phyloP scores from a whole-genome alignment of 1,140 invertebrate species.

The Theocolax elegans region DNA sequence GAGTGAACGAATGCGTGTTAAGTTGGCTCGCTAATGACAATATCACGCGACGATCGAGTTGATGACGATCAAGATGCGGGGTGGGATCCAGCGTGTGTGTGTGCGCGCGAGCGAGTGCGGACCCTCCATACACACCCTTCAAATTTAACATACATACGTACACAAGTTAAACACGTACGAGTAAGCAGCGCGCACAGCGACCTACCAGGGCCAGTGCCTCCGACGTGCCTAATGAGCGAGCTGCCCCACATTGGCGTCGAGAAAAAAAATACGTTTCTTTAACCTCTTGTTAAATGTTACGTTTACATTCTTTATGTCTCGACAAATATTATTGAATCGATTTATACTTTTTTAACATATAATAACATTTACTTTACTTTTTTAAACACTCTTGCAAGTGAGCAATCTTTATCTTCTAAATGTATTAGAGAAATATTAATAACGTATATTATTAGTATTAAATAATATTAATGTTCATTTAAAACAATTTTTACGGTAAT shows the following conservation, averaged over 20 bases:
- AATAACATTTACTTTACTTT: too few relatives aligned
- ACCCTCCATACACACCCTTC: constrained; percentile 14
- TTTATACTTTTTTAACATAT: too few relatives aligned
- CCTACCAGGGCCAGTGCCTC: constrained; percentile 47
- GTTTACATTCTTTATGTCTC: neutral
- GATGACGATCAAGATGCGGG: constrained; percentile 60
- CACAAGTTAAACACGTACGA: neutral
- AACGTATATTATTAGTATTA: too few relatives aligned
- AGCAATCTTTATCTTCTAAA: too few relatives aligned
- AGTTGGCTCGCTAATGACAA: constrained; percentile 54
- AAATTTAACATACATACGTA: neutral
- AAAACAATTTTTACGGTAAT: too few relatives aligned
- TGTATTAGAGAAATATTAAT: too few relatives aligned
- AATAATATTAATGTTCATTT: too few relatives aligned
- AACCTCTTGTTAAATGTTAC: neutral
- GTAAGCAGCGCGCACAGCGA: constrained; percentile 37
- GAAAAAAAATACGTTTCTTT: neutral
- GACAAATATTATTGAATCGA: too few relatives aligned
- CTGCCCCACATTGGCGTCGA: constrained; percentile 53
- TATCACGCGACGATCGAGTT: constrained; percentile 59
- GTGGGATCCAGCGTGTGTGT: constrained; percentile 42
- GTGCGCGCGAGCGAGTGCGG: neutral
- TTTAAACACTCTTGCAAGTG: too few relatives aligned
- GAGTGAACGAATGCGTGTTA: constrained; percentile 29
- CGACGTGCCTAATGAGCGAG: constrained; percentile 59